Percentiles rank a stretch among this genome's conserved stretches.
Evolutionary conservation across 2,113 vertebrate species (phyloP).

Genomic region (Myrmecobius fasciatus): DNA sequence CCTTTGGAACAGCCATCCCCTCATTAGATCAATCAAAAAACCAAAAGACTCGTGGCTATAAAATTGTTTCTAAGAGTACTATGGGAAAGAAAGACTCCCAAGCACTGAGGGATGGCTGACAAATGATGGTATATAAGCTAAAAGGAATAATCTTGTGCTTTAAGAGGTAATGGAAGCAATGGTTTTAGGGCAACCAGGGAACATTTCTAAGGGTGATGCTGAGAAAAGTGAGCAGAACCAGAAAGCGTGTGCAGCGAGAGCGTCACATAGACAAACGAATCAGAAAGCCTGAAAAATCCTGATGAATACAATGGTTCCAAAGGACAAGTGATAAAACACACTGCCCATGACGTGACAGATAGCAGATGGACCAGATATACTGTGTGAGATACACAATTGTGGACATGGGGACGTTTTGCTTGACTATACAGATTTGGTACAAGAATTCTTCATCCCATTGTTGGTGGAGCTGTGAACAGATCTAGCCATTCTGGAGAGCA

Average conservation of each 20-base stretch:
- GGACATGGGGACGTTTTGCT: neutral
- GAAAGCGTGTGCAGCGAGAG: neutral
- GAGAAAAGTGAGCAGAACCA: neutral
- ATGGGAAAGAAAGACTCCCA: neutral
- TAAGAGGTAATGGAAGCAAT: neutral
- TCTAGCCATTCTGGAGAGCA: too few relatives aligned
- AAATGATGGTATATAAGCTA: neutral
- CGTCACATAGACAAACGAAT: neutral
- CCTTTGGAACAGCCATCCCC: neutral
- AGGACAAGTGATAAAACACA: neutral
- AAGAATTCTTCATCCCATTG: too few relatives aligned
- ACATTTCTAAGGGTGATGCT: neutral
- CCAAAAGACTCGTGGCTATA: neutral
- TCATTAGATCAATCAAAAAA: neutral
- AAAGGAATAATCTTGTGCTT: neutral
- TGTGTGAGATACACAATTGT: neutral
- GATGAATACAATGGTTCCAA: neutral
- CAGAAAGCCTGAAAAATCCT: neutral
- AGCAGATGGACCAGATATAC: too few relatives aligned
- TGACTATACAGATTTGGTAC: neutral
- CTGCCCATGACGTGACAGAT: too few relatives aligned
- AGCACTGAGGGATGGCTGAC: neutral
- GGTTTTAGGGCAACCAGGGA: neutral
- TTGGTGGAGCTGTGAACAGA: too few relatives aligned
- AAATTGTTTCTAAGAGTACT: neutral